Evolutionary conservation across 2,888 invertebrate genomes (phyloP), one percentile per base, ranked within the genome.

Genomic region (Saturnia pavonia): DNA sequence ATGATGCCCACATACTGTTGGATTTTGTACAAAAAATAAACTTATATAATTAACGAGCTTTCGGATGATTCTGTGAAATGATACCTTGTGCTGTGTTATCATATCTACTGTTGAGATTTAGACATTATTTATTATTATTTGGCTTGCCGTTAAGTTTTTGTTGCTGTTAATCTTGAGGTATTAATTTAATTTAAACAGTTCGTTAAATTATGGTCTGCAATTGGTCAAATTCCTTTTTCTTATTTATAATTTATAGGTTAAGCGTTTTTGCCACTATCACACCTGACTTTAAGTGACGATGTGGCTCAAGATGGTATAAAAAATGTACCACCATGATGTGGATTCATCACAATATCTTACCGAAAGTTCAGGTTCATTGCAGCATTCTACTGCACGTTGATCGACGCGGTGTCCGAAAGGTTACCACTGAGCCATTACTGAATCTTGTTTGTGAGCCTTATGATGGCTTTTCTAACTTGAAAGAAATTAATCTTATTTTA

Each of bases 1-100:
- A 83, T 84, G 83, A 86, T 87, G 79, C 81, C 87, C 81, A 87
- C 87, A 80, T 82, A 83, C 85, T 73, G 68, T 68, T 57, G 60
- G 42, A 65, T 34, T 68, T 68, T n/a, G 68, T 48, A 68, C 57
- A 70, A 57, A 45, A 69, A 68, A 54, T n/a, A 51, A 0, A 40
- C 68, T 71, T 70, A 63, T 42, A 70, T 70, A 60, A 73, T 69
- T 70, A 69, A 25, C 45, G n/a, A 65, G n/a, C 65, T 14, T 51
- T 12, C 57, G 11, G 48, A 25, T 48, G 54, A 68, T 68, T 68
- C 54, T 48, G 27, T 68, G 54, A 68, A 68, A 27, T 22, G 54
- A n/a, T 34, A 51, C 40, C 40, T 25, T 43, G 19, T 60, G 40
- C 65, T 65, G 34, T 65, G 40, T 65, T 40, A 65, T 65, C 40